A percentile compares a stretch with the other conserved stretches of the same genome.
phyloP scores from a whole-genome alignment of 2,888 invertebrate species.

The Xestoiulus laeticollis region DNA sequence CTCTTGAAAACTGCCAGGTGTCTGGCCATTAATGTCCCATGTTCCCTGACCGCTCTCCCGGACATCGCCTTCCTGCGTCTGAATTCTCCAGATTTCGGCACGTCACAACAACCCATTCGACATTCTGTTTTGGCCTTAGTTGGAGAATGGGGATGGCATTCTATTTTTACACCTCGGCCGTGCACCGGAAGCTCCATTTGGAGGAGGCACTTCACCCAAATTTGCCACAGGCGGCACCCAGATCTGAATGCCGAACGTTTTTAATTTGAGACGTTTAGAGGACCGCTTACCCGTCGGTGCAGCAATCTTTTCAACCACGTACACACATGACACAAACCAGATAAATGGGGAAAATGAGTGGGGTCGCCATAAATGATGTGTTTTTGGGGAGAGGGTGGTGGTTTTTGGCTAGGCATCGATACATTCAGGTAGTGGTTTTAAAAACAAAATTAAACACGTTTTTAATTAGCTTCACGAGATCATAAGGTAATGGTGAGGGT shows the following conservation, averaged over 20 bases:
- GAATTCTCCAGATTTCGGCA: background rate
- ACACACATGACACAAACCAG: background rate
- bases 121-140: conserved; percentile 11
- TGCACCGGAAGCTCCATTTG: background rate
- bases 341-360: background rate
- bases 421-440: background rate
- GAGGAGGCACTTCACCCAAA: conserved; percentile 5
- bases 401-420: too few species aligned
- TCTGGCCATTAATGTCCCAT: background rate
- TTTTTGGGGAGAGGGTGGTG: background rate
- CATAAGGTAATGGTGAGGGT: background rate
- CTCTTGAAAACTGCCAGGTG: background rate
- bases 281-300: background rate
- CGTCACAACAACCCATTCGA: conserved; percentile 20
- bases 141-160: background rate
- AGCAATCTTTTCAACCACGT: background rate
- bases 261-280: background rate
- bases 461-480: background rate
- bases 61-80: background rate
- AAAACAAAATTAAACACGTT: background rate
- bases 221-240: background rate
- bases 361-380: background rate
- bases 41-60: conserved; percentile 23
- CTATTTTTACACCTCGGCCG: background rate
- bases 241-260: background rate